A percentile compares a stretch with the other conserved stretches of the same genome.
These are phyloP conservation scores for Podarcis siculus DNA, from an alignment of 2,797 vertebrate genomes.

Conservation along the genomic window DNA sequence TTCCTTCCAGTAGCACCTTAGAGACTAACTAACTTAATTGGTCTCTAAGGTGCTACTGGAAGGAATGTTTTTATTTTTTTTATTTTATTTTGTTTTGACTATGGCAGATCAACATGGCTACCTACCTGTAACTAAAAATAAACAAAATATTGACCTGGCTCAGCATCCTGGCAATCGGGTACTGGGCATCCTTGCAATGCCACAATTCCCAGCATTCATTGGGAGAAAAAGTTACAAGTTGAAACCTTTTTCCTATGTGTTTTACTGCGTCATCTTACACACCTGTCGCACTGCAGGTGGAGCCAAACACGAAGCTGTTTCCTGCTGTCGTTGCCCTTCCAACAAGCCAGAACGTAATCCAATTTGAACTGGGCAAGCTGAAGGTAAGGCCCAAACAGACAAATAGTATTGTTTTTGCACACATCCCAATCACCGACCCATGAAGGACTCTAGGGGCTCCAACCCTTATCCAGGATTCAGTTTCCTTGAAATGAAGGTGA, in stretches of 20 bases:
- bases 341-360: constrained; percentile 87
- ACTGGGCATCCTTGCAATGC: neutral
- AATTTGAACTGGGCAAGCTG: constrained; percentile 92
- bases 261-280: neutral
- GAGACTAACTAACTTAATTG: no score
- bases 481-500: no score
- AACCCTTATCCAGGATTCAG: no score
- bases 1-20: no score
- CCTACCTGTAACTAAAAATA: neutral
- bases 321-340: constrained; percentile 89
- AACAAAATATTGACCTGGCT: neutral
- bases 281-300: constrained; percentile 81
- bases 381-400: constrained; percentile 78
- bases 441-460: no score
- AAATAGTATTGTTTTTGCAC: neutral
- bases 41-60: no score
- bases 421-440: no score
- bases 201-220: neutral
- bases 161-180: neutral
- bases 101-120: no score
- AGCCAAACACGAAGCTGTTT: constrained; percentile 96
- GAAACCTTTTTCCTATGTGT: neutral
- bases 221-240: no score
- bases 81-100: no score
- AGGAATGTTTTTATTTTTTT: no score